Evolutionary conservation across 2,888 invertebrate genomes (phyloP).

Genomic region (Tipula lateralis): DNA sequence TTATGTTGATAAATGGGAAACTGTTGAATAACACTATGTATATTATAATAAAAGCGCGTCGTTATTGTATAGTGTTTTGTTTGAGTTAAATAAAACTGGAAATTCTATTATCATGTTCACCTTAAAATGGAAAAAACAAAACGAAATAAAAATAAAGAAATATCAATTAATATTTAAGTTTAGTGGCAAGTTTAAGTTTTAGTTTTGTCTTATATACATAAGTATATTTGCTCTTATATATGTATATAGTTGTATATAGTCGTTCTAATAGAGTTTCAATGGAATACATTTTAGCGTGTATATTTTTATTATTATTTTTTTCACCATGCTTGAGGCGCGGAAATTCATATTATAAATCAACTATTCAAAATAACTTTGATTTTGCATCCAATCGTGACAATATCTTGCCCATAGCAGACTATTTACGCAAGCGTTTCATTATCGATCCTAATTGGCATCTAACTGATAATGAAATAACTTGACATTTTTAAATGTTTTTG

Average conservation of each 20-base stretch:
- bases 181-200: background rate
- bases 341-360: background rate
- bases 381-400: too few relatives aligned
- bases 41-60: background rate
- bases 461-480: too few relatives aligned
- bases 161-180: background rate
- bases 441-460: too few relatives aligned
- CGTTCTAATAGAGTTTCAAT: background rate
- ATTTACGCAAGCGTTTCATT: too few relatives aligned
- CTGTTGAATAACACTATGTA: background rate
- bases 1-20: background rate
- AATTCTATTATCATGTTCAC: conserved; percentile 19
- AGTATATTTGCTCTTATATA: too few relatives aligned
- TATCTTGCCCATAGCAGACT: too few relatives aligned
- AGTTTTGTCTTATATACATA: too few relatives aligned
- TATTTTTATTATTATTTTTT: background rate
- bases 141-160: background rate
- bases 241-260: background rate
- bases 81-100: background rate
- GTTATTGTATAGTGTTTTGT: background rate
- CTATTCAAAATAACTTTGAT: too few relatives aligned
- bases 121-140: background rate
- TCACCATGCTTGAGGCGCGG: background rate
- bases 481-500: too few relatives aligned
- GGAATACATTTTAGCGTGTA: background rate